Evolutionary conservation across 2,888 invertebrate genomes (phyloP).

Genomic region (Pomacea canaliculata): DNA sequence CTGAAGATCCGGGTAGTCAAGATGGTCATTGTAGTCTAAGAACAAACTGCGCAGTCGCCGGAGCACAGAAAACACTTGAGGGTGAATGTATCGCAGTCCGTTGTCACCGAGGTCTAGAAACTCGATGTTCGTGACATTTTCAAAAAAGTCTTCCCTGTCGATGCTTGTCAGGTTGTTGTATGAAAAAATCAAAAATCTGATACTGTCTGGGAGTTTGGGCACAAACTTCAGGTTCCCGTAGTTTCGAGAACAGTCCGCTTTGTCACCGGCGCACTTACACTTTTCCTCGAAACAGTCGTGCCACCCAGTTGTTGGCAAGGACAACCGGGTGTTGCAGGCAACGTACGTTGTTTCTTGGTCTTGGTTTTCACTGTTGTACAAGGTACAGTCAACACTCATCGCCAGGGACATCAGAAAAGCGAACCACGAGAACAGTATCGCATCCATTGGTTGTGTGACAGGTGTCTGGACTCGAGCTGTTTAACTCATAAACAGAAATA

Average conservation of each 20-base stretch:
- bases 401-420: too few relatives aligned
- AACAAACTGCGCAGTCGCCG: conserved; percentile 5
- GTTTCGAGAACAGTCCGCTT: neutral
- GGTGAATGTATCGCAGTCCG: conserved; percentile 1
- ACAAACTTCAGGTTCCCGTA: neutral
- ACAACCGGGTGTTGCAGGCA: too few relatives aligned
- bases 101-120: conserved; percentile 23
- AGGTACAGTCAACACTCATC: too few relatives aligned
- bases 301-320: too few relatives aligned
- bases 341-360: too few relatives aligned
- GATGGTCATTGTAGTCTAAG: conserved; percentile 6
- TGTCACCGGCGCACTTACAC: neutral
- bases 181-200: conserved; percentile 17
- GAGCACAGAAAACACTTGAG: conserved; percentile 2
- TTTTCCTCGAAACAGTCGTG: neutral
- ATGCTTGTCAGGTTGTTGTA: conserved; percentile 15
- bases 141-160: conserved; percentile 9
- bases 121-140: conserved; percentile 17
- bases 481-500: too few relatives aligned
- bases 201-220: conserved; percentile 4
- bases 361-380: too few relatives aligned
- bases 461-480: too few relatives aligned
- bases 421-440: too few relatives aligned
- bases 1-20: neutral
- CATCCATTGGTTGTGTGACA: too few relatives aligned